These are phyloP conservation scores for Oithona nana DNA, from an alignment of 2,888 invertebrate species.

Conservation along the genomic window DNA sequence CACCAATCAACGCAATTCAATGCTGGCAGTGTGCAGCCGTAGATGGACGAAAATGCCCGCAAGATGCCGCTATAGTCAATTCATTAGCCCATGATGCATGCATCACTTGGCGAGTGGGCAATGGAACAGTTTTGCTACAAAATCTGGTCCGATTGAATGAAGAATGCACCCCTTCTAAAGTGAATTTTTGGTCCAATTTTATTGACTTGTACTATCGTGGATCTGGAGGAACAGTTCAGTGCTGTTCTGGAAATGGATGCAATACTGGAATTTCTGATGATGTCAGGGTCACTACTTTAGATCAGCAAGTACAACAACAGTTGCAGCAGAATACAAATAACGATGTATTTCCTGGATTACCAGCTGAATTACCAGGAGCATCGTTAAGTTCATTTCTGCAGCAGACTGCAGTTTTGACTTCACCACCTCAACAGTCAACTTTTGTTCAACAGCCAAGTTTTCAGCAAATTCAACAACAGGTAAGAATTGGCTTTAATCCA, in stretches of 20 bases:
- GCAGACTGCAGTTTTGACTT: too few relatives aligned
- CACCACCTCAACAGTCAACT: too few relatives aligned
- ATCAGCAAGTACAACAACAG: too few relatives aligned
- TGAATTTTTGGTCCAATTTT: constrained; percentile 15
- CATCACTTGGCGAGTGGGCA: constrained; percentile 16
- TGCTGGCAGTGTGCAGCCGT: constrained; percentile 15
- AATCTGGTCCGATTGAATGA: constrained; percentile 4
- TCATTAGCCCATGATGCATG: constrained; percentile 10
- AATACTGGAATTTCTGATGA: constrained; percentile 6
- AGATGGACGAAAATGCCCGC: constrained; percentile 10
- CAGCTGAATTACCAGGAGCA: background rate
- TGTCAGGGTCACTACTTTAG: background rate
- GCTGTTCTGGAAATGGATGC: constrained; percentile 3
- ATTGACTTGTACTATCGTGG: constrained; percentile 15
- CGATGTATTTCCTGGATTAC: too few relatives aligned
- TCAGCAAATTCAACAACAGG: too few relatives aligned
- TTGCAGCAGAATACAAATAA: background rate
- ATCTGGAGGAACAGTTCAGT: constrained; percentile 2
- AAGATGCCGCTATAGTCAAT: constrained; percentile 7
- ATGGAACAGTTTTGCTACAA: constrained; percentile 16
- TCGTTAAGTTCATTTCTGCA: background rate
- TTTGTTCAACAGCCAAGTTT: too few relatives aligned
- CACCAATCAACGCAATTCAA: background rate
- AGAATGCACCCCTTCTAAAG: constrained; percentile 12
- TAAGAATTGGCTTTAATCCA: too few relatives aligned